Evolutionary conservation across 1,140 invertebrate species (phyloP).

Genomic region (Bombyx mandarina): DNA sequence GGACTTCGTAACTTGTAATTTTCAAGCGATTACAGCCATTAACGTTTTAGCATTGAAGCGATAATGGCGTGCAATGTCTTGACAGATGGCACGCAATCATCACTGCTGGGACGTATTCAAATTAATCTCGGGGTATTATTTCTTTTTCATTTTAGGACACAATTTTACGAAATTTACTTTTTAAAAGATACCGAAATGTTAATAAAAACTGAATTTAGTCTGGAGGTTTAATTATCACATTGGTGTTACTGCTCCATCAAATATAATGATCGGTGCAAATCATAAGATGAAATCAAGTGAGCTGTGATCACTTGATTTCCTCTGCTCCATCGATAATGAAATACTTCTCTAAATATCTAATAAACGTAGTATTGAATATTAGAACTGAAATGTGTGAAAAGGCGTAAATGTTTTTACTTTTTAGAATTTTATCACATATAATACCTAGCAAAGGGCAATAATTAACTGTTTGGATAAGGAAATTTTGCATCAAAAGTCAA

Average conservation of each 20-base stretch:
- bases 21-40: slow-evolving; percentile 2
- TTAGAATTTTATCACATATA: too few species aligned
- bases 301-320: too few species aligned
- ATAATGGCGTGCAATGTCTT: background rate
- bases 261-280: too few species aligned
- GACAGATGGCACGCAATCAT: slow-evolving; percentile 1
- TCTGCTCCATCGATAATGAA: too few species aligned
- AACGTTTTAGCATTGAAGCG: slow-evolving; percentile 1
- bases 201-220: background rate
- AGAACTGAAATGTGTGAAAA: too few species aligned
- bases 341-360: too few species aligned
- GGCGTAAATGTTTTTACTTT: too few species aligned
- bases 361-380: too few species aligned
- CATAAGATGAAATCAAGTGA: too few species aligned
- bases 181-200: background rate
- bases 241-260: background rate
- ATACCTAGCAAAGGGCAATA: too few species aligned
- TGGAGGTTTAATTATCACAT: background rate
- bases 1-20: too few species aligned
- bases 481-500: background rate
- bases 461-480: too few species aligned
- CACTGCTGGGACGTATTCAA: background rate
- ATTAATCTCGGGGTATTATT: background rate
- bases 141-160: background rate
- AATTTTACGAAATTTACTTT: background rate